Conservation (phyloP, 2,113 vertebrate species). For the Pterocles burchelli region DNA sequence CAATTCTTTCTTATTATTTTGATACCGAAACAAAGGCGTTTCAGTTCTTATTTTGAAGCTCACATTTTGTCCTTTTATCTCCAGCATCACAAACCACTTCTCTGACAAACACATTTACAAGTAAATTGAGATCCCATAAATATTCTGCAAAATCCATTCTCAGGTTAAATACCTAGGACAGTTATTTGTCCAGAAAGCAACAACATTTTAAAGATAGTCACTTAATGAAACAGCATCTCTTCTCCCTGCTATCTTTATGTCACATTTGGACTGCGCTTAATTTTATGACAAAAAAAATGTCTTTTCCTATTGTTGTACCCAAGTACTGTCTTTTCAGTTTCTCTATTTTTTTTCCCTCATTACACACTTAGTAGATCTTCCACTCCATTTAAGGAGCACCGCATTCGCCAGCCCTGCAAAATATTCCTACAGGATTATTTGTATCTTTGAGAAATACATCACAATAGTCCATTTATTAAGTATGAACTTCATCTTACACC, state of each 20-base stretch:
- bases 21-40: background rate
- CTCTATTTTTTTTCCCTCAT: background rate
- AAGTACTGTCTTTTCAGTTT: background rate
- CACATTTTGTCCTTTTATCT: background rate
- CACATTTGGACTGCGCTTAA: background rate
- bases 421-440: background rate
- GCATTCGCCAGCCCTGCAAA: background rate
- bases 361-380: background rate
- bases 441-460: background rate
- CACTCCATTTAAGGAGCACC: background rate
- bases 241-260: background rate
- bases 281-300: background rate
- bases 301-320: background rate
- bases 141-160: background rate
- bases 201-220: background rate
- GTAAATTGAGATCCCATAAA: background rate
- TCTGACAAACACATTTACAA: background rate
- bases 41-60: background rate
- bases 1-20: background rate
- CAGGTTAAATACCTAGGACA: background rate
- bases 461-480: background rate
- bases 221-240: background rate
- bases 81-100: background rate
- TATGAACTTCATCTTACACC: background rate
- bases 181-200: background rate